Evolutionary conservation across 2,888 invertebrate genomes (phyloP).

Genomic region (Pheosia tremula): DNA sequence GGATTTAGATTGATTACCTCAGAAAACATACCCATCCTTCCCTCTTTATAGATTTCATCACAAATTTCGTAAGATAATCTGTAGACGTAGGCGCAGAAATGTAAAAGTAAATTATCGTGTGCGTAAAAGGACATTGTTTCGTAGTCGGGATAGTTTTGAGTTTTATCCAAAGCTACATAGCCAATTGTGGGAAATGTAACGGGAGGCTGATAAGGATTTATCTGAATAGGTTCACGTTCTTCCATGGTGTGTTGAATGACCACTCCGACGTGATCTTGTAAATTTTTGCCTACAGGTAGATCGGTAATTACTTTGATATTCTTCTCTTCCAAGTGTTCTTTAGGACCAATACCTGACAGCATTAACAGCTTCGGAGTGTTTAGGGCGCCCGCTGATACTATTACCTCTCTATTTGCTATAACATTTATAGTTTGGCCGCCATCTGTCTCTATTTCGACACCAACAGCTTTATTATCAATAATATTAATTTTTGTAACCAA

Average conservation of each 20-base stretch:
- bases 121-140: constrained; percentile 15
- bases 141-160: constrained; percentile 26
- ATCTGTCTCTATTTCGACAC: constrained; percentile 20
- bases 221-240: neutral
- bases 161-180: constrained; percentile 24
- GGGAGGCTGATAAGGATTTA: constrained; percentile 13
- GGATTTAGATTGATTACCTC: constrained; percentile 22
- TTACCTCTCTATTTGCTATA: constrained; percentile 82
- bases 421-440: constrained; percentile 16
- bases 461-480: constrained; percentile 29
- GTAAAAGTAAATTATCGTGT: constrained; percentile 11
- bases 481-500: constrained; percentile 31
- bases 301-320: constrained; percentile 83
- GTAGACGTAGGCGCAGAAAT: constrained; percentile 18
- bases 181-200: constrained; percentile 13
- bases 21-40: constrained; percentile 16
- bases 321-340: constrained; percentile 63
- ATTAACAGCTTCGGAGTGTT: constrained; percentile 85
- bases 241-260: constrained; percentile 18
- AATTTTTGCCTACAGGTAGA: constrained; percentile 88
- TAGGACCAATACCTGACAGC: constrained; percentile 86
- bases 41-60: constrained; percentile 11
- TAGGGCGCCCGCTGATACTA: constrained; percentile 83
- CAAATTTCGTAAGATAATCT: constrained; percentile 21
- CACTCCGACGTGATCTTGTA: constrained; percentile 86